These are phyloP conservation scores for Phrynocephalus guinanensis DNA, from an alignment of 2,797 vertebrate species.

Conservation along the genomic window DNA sequence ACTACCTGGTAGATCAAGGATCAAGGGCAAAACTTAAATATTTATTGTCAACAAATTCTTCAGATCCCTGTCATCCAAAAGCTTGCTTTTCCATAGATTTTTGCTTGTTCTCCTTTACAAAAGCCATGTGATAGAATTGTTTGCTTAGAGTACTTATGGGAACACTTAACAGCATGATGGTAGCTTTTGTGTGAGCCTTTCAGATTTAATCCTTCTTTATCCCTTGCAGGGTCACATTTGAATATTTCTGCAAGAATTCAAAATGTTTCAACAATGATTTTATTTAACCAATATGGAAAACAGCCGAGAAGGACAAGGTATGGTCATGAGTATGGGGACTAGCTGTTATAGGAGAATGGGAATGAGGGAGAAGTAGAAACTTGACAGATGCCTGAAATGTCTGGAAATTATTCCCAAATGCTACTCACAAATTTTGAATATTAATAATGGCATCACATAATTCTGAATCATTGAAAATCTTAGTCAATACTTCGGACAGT, in stretches of 20 bases:
- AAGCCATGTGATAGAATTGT: not conserved
- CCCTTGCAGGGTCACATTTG: not conserved
- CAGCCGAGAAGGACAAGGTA: not conserved
- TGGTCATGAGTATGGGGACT: not conserved
- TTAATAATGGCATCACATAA: not conserved
- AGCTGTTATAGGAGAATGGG: not conserved
- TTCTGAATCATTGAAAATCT: not conserved
- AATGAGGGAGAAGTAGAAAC: not conserved
- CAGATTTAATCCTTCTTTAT: not conserved
- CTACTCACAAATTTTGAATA: not conserved
- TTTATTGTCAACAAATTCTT: not conserved
- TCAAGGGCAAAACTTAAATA: not conserved
- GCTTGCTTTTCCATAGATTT: not conserved
- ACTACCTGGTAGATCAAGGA: not conserved
- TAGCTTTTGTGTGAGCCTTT: fast-evolving
- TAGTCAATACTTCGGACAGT: not conserved
- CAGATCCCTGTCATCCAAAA: not conserved
- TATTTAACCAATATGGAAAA: not conserved
- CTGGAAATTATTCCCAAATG: not conserved
- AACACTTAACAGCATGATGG: not conserved
- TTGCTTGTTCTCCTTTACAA: not conserved
- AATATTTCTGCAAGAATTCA: not conserved
- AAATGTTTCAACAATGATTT: not conserved
- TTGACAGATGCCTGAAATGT: not conserved
- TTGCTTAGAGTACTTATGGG: constrained; percentile 4